Conservation (phyloP, 2,113 vertebrate species). For the Corythaeola cristata region DNA sequence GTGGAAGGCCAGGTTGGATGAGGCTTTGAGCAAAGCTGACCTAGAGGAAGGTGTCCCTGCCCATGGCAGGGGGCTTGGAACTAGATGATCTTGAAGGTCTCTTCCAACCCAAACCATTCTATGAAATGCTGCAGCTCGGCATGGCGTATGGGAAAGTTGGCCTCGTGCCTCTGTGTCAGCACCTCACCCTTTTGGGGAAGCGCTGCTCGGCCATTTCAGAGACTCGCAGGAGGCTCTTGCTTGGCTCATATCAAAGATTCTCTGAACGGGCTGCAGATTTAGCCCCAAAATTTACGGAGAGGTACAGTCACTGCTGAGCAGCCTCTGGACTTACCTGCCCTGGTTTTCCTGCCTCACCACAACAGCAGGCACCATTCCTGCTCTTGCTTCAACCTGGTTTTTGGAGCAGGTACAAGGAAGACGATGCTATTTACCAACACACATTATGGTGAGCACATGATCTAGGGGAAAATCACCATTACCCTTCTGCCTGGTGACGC, state of each 20-base stretch:
- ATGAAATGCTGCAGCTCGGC: background rate
- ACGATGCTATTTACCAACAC: background rate
- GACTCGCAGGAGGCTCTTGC: background rate
- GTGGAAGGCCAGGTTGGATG: too few species aligned
- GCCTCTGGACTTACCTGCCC: background rate
- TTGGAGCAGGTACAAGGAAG: background rate
- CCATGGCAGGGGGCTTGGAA: too few species aligned
- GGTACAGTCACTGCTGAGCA: background rate
- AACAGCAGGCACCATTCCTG: background rate
- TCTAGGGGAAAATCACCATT: background rate
- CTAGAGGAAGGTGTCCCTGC: too few species aligned
- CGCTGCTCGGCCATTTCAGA: background rate
- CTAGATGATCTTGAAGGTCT: too few species aligned
- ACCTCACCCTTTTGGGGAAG: background rate
- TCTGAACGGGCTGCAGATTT: background rate
- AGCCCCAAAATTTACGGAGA: background rate
- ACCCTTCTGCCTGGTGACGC: background rate
- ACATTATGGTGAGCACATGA: background rate
- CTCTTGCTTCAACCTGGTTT: background rate
- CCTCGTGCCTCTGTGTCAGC: rapidly evolving
- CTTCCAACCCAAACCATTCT: too few species aligned
- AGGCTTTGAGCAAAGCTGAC: too few species aligned
- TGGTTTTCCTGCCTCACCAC: background rate
- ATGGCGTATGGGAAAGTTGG: rapidly evolving
- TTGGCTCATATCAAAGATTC: background rate